Conservation (phyloP, 2,113 vertebrate genomes). For the Genyomyrus donnyi region DNA sequence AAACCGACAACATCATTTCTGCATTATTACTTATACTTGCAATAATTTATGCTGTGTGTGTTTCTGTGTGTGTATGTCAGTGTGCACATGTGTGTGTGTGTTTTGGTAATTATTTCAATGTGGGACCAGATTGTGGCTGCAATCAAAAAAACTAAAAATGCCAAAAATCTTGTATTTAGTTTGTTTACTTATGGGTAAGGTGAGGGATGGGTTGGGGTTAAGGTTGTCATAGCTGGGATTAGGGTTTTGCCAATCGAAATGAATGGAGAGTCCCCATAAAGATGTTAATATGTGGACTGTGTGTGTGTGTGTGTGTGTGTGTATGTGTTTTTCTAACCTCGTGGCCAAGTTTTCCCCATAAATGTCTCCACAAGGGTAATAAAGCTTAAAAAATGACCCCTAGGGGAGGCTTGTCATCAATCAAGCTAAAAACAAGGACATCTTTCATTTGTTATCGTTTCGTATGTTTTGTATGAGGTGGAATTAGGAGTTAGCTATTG, state of each 20-base stretch:
- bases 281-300: not conserved
- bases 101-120: not conserved
- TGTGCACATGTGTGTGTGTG: not conserved
- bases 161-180: not conserved
- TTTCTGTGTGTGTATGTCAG: conserved; percentile 17
- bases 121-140: not conserved
- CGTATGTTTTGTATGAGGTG: not conserved
- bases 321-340: conserved; percentile 6
- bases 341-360: not conserved
- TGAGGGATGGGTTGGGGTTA: not conserved
- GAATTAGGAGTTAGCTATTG: not conserved
- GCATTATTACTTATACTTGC: not conserved
- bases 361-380: not conserved
- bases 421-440: not conserved
- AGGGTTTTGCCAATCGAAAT: not conserved
- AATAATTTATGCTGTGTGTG: not conserved
- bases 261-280: not conserved
- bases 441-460: not conserved
- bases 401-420: not conserved
- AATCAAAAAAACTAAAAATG: not conserved
- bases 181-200: not conserved
- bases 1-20: not conserved
- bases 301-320: conserved; percentile 33
- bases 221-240: not conserved
- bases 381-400: not conserved